phyloP scores from a whole-genome alignment of 2,797 vertebrate species.

The Pampus argenteus region DNA sequence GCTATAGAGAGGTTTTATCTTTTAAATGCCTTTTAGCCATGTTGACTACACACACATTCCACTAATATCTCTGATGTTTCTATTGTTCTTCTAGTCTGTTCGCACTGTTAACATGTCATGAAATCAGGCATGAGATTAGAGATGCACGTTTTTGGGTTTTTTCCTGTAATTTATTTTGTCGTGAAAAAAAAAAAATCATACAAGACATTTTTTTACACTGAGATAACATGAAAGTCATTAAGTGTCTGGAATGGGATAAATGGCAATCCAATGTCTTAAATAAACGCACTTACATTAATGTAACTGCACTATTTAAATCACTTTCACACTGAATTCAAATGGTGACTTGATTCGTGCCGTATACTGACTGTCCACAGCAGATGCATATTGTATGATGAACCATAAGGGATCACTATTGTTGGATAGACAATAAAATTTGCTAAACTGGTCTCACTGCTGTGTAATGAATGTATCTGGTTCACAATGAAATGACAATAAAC shows the following conservation, averaged over 20 bases:
- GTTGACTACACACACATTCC: slow-evolving; percentile 26
- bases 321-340: slow-evolving; percentile 56
- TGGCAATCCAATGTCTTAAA: slow-evolving; percentile 47
- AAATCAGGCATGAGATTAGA: slow-evolving; percentile 48
- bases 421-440: slow-evolving; percentile 72
- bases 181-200: slow-evolving; percentile 56
- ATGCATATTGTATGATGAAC: slow-evolving; percentile 55
- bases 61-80: slow-evolving; percentile 47
- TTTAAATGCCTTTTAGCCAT: slow-evolving; percentile 36
- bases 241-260: slow-evolving; percentile 43
- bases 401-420: slow-evolving; percentile 76
- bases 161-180: slow-evolving; percentile 80
- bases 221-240: slow-evolving; percentile 16
- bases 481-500: neutral
- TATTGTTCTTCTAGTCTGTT: slow-evolving; percentile 47
- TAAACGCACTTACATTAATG: slow-evolving; percentile 31
- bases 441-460: slow-evolving; percentile 31
- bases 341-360: slow-evolving; percentile 42
- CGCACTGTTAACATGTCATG: slow-evolving; percentile 31
- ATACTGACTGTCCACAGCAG: slow-evolving; percentile 27
- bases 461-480: slow-evolving; percentile 34
- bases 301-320: slow-evolving; percentile 53
- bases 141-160: slow-evolving; percentile 40
- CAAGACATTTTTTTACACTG: slow-evolving; percentile 49
- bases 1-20: slow-evolving; percentile 9